These are phyloP conservation scores for Reticulitermes speratus DNA, from an alignment of 1,140 invertebrate genomes.

Conservation along the genomic window DNA sequence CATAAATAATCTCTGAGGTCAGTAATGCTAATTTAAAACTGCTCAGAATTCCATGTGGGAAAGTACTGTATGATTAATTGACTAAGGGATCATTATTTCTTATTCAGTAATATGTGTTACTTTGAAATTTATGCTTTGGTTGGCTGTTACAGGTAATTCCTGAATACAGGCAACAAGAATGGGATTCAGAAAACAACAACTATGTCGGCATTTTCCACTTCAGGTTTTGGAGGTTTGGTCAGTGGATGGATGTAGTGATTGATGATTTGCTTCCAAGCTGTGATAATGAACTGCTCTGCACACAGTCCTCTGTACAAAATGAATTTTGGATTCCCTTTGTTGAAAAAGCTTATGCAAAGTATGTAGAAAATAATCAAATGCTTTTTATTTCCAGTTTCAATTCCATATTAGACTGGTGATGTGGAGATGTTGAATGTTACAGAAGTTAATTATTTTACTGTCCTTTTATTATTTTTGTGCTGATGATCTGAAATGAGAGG, in stretches of 20 bases:
- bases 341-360: constrained; percentile 79
- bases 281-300: constrained; percentile 62
- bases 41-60: no score
- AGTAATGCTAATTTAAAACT: no score
- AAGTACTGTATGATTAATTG: no score
- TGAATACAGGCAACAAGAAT: constrained; percentile 42
- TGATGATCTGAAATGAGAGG: no score
- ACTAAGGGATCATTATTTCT: no score
- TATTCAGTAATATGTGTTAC: no score
- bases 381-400: not conserved
- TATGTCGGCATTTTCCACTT: constrained; percentile 41
- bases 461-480: not conserved
- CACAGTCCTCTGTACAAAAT: constrained; percentile 60
- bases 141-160: constrained; percentile 39
- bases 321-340: constrained; percentile 71
- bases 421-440: not conserved
- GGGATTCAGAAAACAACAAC: constrained; percentile 32
- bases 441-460: not conserved
- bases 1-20: no score
- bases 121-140: not conserved
- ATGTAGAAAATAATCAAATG: constrained; percentile 28
- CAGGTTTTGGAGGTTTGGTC: constrained; percentile 65
- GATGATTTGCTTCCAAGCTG: constrained; percentile 73
- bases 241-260: constrained; percentile 70
- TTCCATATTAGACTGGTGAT: no score